Conservation (phyloP, 2,113 vertebrate genomes). For the Apodemus speciosus region DNA sequence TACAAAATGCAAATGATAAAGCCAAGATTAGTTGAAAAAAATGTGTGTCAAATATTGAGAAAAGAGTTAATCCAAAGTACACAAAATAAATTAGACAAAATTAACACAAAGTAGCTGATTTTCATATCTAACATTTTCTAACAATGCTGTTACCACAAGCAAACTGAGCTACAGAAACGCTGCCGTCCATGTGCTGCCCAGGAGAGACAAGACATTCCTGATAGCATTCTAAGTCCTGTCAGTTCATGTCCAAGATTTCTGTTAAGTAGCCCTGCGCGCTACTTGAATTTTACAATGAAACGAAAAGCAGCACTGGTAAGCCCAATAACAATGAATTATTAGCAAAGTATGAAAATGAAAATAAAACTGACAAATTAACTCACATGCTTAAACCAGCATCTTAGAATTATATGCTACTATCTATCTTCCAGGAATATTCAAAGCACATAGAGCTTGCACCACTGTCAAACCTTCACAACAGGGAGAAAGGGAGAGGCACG, state of each 20-base stretch:
- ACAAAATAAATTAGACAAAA: neutral
- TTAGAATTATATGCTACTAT: neutral
- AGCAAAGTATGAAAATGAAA: neutral
- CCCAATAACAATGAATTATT: neutral
- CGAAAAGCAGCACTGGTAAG: neutral
- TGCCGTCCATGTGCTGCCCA: neutral
- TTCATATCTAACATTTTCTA: neutral
- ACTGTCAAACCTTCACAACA: neutral
- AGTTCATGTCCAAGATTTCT: neutral
- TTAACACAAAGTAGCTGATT: no score
- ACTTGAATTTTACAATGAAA: neutral
- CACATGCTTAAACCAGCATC: neutral
- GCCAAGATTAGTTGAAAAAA: neutral
- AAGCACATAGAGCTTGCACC: neutral
- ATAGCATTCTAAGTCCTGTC: neutral
- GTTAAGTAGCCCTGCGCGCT: neutral
- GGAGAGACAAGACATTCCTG: neutral
- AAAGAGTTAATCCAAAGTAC: neutral
- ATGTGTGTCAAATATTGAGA: neutral
- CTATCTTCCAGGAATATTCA: neutral
- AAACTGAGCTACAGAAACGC: neutral
- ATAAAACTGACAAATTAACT: neutral
- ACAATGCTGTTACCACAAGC: neutral
- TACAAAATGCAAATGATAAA: neutral
- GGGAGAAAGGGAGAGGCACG: rapidly evolving